These are phyloP conservation scores for Esperia sulphurella DNA, from an alignment of 2,888 invertebrate species.

Conservation along the genomic window DNA sequence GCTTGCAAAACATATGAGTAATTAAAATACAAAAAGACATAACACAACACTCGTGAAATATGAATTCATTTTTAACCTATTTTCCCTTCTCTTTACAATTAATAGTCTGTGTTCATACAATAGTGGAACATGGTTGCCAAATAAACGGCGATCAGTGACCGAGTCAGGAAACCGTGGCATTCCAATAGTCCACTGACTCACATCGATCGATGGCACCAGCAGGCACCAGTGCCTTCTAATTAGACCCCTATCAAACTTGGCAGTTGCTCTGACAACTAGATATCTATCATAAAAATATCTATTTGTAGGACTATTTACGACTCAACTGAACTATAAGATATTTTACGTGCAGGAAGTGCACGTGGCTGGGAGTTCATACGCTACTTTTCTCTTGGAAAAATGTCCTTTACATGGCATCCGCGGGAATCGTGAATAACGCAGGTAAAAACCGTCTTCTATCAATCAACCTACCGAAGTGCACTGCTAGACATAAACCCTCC, in stretches of 20 bases:
- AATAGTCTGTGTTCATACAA: background rate
- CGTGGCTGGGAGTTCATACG: no score
- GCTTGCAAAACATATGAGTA: slow-evolving; percentile 5
- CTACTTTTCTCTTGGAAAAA: no score
- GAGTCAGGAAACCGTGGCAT: slow-evolving; percentile 62
- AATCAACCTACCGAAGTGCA: no score
- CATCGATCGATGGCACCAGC: slow-evolving; percentile 8
- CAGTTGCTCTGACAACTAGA: background rate
- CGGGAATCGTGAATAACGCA: no score
- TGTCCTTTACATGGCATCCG: no score
- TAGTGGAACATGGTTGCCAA: slow-evolving; percentile 15
- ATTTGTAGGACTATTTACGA: no score
- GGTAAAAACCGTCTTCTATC: no score
- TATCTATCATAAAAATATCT: background rate
- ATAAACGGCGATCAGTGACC: slow-evolving; percentile 29
- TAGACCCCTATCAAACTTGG: background rate
- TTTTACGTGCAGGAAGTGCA: no score
- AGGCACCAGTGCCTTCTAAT: slow-evolving; percentile 1
- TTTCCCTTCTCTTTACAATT: background rate
- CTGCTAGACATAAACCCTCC: no score
- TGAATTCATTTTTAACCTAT: background rate
- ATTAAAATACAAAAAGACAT: no score
- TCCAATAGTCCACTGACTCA: slow-evolving; percentile 45
- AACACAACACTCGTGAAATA: no score
- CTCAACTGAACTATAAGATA: no score